Base-by-base conservation (phyloP, 2,113 vertebrate genomes). In the Ibidorhyncha struthersii region DNA sequence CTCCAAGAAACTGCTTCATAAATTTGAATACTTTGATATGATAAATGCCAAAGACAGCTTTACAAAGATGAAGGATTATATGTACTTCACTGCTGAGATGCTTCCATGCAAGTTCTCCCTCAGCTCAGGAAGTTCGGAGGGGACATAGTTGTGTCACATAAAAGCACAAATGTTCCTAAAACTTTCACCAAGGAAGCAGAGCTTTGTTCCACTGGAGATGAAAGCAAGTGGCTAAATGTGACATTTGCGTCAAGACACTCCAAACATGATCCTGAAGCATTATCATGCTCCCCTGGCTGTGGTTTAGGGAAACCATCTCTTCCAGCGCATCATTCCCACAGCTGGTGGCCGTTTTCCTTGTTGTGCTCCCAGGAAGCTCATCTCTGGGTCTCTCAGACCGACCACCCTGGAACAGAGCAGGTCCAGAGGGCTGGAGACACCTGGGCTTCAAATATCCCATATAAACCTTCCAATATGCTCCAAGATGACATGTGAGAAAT, bases 21-120 rank as follows among this genome's bases (percentile, higher is more conserved):
- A 92, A 94, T 93, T 66, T 87, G 73, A 93, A 89, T 89, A 53
- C 89, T 96, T 96, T 95, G 93, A 92, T 93, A 92, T 84, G 80
- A 52, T 76, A 97, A 96, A 74, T 38, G 50, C 49, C 77, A 95
- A 82, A 93, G 49, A 56, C 30, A 96, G 15, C 65, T 84, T 84
- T 82, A 76, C 22, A 71, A 62, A 92, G 47, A 92, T 81, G 66
- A 91, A 95, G 90, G 43, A 71, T 52, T 95, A 0, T 19, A 94
- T 20, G 14, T 76, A 78, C 43, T 81, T 84, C 77, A 67, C 40
- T 59, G 25, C 52, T 43, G 73, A 86, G 77, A 52, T 3, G 1
- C 0, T 2, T 55, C 72, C 26, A 78, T 23, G 12, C 43, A 84
- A 86, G 52, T 61, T 84, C 50, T 86, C 65, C 32, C 52, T 79